Evolutionary conservation across 2,888 invertebrate genomes (phyloP), one percentile per base, ranked within the genome.

Genomic region (Drosophila barbarae): DNA sequence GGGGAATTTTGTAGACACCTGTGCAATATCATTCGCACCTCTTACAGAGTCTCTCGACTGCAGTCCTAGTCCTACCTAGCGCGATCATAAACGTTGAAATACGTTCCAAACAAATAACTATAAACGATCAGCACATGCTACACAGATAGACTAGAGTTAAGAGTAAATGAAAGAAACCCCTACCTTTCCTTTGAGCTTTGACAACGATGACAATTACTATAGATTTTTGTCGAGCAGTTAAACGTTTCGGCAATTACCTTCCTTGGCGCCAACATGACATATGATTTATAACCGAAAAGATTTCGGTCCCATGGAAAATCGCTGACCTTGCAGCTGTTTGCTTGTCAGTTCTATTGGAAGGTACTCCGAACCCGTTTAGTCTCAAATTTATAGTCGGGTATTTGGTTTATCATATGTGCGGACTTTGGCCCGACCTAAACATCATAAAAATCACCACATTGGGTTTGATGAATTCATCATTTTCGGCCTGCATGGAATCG

Each of bases 21-120:
- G 85, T 58, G 50, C 41, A 72, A 70, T 75, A 47, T 85, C 85
- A 84, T 69, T 84, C 73, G 54, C 82, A 76, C 85, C 26, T 61
- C 64, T 50, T 36, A 36, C 38, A 59, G 41, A 49, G 41, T 64
- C 64, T 46, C 28, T 50, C 44, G 49, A 49, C 41, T 55, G 66
- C 47, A 42, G 69, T 28, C 59, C 38, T 39, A 18, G 18, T 18
- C 18, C 18, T 18, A 18, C 18, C 18, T 23, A 38, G 23, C 21
- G 51, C 44, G 42, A 28, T 35, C 28, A 66, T 50, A 50, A 66
- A 50, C 61, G 50, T 28, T 23, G 32, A 21, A 6, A 21, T 10
- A 15, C 5, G 26, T 38, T 57, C 23, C 30, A 49, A 49, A 50
- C 53, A 50, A 51, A 50, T 34, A 28, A 9, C 8, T 32, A 32